Evolutionary conservation across 1,140 invertebrate genomes (phyloP).

Genomic region (Neodiprion pinetum): DNA sequence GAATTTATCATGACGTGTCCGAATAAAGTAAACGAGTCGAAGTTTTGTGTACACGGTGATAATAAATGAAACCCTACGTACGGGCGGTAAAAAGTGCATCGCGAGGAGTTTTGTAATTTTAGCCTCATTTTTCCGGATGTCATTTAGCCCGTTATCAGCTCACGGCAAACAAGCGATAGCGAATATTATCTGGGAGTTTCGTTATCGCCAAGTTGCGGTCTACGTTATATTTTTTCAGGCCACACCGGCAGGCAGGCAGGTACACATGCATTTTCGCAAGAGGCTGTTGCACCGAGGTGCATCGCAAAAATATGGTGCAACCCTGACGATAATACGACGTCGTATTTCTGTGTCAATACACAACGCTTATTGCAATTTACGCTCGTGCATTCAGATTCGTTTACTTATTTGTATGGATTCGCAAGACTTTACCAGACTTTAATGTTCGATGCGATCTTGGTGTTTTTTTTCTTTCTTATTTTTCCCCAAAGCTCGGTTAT

Average conservation of each 20-base stretch:
- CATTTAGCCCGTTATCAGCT: slow-evolving; percentile 42
- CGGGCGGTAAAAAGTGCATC: background rate
- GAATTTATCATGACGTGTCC: no score
- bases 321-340: background rate
- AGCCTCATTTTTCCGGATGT: slow-evolving; percentile 57
- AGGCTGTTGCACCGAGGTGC: slow-evolving; percentile 42
- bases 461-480: no score
- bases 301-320: background rate
- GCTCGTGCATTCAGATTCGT: no score
- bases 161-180: slow-evolving; percentile 54
- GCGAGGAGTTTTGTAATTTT: slow-evolving; percentile 54
- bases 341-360: background rate
- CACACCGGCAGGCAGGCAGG: slow-evolving; percentile 28
- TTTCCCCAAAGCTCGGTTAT: no score
- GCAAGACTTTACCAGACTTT: no score
- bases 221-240: slow-evolving; percentile 57
- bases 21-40: no score
- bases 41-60: no score
- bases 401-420: no score
- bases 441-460: no score
- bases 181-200: slow-evolving; percentile 47
- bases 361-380: no score
- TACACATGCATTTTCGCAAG: slow-evolving; percentile 51
- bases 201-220: slow-evolving; percentile 39
- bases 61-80: no score